Base-by-base conservation (phyloP, 2,797 vertebrate species). In the Epinephelus awoara region DNA sequence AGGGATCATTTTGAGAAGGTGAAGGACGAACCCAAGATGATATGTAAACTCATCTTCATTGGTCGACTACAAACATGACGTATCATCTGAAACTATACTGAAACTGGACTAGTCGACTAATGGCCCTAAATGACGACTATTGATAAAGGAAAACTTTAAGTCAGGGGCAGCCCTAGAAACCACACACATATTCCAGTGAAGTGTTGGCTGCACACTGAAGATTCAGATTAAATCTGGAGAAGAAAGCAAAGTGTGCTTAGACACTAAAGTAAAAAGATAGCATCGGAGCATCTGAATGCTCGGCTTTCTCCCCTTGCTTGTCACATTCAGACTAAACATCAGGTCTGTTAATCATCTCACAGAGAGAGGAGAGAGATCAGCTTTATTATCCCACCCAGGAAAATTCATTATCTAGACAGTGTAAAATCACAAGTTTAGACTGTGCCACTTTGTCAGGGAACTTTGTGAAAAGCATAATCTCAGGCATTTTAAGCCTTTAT, bases 191-290 rank as follows among this genome's bases (percentile, higher is more conserved):
- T 52, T 50, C 49, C n/a, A 10, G 50, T 58, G 56, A 3, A 12
- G 0, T 0, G 46, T 18, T 34, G 18, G 62, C 4, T 0, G 47
- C 29, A 27, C 6, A n/a, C 3, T 23, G 5, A 4, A 23, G 15
- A 25, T 55, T 44, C 50, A 14, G 8, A 49, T 66, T 3, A 19
- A 21, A 40, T 40, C 10, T 29, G 14, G 46, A 51, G 15, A 25
- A 55, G 42, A 61, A 67, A 34, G 40, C 9, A 27, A 52, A 17
- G 12, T 40, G 29, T 19, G 0, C 1, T 4, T 4, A 57, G 51
- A 46, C 8, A 3, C 44, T 25, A 50, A 9, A 25, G 13, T 29
- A 27, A 23, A 52, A 59, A 44, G 42, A 7, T 17, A n/a, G 47
- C 19, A 46, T 65, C 34, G 14, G 44, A 29, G 14, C 21, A 42